Percentiles rank a stretch among this genome's conserved stretches.
These are phyloP conservation scores for Drosophila sucinea DNA, from an alignment of 1,140 invertebrate species.

Conservation along the genomic window DNA sequence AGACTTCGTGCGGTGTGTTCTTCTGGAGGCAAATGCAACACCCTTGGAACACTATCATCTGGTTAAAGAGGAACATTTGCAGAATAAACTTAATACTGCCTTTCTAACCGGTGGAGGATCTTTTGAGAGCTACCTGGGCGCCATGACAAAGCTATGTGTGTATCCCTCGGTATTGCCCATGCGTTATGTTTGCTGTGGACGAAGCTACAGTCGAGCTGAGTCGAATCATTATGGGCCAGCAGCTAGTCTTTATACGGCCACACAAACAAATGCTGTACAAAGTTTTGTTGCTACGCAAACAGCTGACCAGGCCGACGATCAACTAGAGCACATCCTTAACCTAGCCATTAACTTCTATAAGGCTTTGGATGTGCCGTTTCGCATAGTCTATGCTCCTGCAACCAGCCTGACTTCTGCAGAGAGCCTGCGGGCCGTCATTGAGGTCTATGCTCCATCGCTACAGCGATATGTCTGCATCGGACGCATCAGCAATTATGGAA, in stretches of 20 bases:
- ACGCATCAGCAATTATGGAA: constrained; percentile 84
- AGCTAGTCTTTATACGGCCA: constrained; percentile 84
- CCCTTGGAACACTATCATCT: constrained; percentile 84
- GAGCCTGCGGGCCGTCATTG: constrained; percentile 85
- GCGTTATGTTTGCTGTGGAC: constrained; percentile 85
- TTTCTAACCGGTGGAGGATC: constrained; percentile 86
- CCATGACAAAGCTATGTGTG: constrained; percentile 85
- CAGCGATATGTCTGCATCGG: constrained; percentile 86
- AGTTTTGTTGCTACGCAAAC: constrained; percentile 84
- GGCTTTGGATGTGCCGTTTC: constrained; percentile 85
- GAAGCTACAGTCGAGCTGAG: constrained; percentile 84
- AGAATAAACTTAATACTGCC: constrained; percentile 83
- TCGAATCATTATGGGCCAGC: constrained; percentile 31
- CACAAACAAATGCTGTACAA: constrained; percentile 85
- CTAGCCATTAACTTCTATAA: constrained; percentile 84
- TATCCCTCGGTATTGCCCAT: constrained; percentile 85
- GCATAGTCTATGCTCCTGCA: constrained; percentile 84
- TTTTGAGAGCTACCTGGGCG: constrained; percentile 85
- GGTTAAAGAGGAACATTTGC: constrained; percentile 83
- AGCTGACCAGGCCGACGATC: constrained; percentile 69
- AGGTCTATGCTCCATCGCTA: constrained; percentile 86
- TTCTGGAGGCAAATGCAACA: constrained; percentile 86
- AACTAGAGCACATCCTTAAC: constrained; percentile 84
- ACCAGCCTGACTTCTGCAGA: constrained; percentile 84
- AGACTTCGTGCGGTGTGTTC: constrained; percentile 86